A percentile compares a stretch with the other conserved stretches of the same genome.
Conservation (phyloP, 2,888 invertebrate species). For the Campoplex nolae region DNA sequence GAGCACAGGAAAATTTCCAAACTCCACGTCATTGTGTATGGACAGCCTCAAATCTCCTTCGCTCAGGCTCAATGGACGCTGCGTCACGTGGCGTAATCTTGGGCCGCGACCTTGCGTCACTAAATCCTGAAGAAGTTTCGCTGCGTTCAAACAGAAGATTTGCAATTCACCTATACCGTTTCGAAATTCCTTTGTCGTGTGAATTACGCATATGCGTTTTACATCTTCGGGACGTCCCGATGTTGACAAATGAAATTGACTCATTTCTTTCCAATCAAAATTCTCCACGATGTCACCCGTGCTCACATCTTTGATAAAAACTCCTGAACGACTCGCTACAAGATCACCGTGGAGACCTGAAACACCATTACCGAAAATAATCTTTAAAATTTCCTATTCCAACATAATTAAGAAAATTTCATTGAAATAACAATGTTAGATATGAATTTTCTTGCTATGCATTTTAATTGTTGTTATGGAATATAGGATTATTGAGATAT, state of each 20-base stretch:
- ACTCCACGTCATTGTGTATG: slow-evolving; percentile 69
- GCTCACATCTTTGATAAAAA: slow-evolving; percentile 86
- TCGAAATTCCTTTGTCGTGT: slow-evolving; percentile 86
- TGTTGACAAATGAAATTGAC: slow-evolving; percentile 86
- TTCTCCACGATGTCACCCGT: slow-evolving; percentile 85
- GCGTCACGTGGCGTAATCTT: slow-evolving; percentile 72
- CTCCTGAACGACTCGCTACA: slow-evolving; percentile 86
- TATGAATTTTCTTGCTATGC: not conserved
- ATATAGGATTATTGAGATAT: too few species aligned
- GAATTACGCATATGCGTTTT: slow-evolving; percentile 87
- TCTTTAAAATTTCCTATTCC: not conserved
- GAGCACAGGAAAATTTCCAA: slow-evolving; percentile 67
- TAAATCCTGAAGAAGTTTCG: slow-evolving; percentile 84
- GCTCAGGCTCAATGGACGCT: slow-evolving; percentile 84
- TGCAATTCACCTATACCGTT: slow-evolving; percentile 86
- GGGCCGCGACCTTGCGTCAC: slow-evolving; percentile 84
- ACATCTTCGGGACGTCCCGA: slow-evolving; percentile 86
- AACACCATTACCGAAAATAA: not conserved
- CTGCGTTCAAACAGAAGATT: slow-evolving; percentile 85
- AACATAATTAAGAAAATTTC: not conserved
- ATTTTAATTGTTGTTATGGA: not conserved
- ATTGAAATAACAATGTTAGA: not conserved
- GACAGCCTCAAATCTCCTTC: slow-evolving; percentile 85
- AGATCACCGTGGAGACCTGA: slow-evolving; percentile 87
- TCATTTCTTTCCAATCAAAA: slow-evolving; percentile 88